Evolutionary conservation across 2,797 vertebrate genomes (phyloP).

Genomic region (Emys orbicularis): DNA sequence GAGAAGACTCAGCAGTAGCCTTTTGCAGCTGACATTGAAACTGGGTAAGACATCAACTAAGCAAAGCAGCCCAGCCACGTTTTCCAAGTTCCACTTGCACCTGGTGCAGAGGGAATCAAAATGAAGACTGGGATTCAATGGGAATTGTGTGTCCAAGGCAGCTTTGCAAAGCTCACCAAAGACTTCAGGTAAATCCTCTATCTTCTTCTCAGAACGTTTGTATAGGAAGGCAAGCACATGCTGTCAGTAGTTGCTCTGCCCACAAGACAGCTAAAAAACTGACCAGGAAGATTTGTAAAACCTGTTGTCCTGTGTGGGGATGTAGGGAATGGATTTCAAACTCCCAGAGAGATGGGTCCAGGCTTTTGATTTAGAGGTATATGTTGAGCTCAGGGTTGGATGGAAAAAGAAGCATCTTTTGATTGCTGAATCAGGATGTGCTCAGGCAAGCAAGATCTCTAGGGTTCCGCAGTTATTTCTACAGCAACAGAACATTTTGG

Average conservation of each 20-base stretch:
- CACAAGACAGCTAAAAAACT: not conserved
- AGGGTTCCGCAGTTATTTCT: not conserved
- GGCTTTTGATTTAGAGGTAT: not conserved
- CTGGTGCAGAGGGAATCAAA: not conserved
- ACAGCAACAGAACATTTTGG: not conserved
- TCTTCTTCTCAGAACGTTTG: not conserved
- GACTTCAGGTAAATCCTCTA: not conserved
- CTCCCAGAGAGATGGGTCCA: not conserved
- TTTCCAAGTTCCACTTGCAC: not conserved
- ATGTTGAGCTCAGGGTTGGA: accelerated
- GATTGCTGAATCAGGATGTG: not conserved
- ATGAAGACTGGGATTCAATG: not conserved
- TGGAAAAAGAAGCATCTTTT: not conserved
- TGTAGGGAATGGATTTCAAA: accelerated
- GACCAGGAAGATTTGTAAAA: not conserved
- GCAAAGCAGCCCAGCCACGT: not conserved
- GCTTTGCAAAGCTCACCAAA: not conserved
- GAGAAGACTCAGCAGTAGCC: not conserved
- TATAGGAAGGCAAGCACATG: not conserved
- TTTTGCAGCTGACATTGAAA: not conserved
- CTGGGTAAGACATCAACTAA: not conserved
- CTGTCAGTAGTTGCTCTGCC: not conserved
- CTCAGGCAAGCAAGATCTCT: not conserved
- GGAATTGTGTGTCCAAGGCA: not conserved
- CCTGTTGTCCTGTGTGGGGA: not conserved